Evolutionary conservation across 1,140 invertebrate genomes (phyloP).

Genomic region (Pseudomyrmex pallidus): DNA sequence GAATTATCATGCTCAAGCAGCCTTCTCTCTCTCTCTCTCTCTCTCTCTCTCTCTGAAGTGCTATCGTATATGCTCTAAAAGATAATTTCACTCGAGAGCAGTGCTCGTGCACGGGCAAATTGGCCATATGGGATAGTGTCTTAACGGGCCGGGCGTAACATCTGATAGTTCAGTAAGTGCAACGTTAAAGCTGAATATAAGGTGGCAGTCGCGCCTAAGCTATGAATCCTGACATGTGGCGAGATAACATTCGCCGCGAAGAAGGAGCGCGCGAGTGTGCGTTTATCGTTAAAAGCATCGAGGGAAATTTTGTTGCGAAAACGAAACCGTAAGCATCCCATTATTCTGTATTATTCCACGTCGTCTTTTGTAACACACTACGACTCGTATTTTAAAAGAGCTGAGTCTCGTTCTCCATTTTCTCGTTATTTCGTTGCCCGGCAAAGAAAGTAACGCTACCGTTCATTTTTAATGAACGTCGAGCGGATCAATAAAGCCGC

Average conservation of each 20-base stretch:
- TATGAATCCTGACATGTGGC: conserved; percentile 72
- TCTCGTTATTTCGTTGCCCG: conserved; percentile 40
- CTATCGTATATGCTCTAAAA: not conserved
- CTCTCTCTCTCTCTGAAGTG: not conserved
- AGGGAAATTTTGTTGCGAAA: conserved; percentile 69
- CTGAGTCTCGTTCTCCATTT: conserved; percentile 14
- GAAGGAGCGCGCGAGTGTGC: conserved; percentile 23
- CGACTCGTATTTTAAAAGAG: not conserved
- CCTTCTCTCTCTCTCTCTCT: too few species aligned
- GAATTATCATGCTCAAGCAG: not conserved
- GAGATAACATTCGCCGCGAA: conserved; percentile 73
- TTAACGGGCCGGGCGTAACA: conserved; percentile 70
- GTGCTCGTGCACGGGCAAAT: conserved; percentile 54
- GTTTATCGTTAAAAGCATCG: conserved; percentile 78
- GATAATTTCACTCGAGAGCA: conserved; percentile 26
- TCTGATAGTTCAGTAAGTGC: conserved; percentile 76
- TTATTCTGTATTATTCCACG: conserved; percentile 7
- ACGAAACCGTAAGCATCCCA: conserved; percentile 58
- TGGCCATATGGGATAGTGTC: conserved; percentile 59
- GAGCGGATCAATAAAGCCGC: conserved; percentile 29
- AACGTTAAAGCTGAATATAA: conserved; percentile 75
- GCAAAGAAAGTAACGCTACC: not conserved
- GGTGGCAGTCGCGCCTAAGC: conserved; percentile 58
- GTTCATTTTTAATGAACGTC: conserved; percentile 23
- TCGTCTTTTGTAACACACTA: conserved; percentile 31